Conservation (phyloP, 2,888 invertebrate genomes). For the Brenthis ino region DNA sequence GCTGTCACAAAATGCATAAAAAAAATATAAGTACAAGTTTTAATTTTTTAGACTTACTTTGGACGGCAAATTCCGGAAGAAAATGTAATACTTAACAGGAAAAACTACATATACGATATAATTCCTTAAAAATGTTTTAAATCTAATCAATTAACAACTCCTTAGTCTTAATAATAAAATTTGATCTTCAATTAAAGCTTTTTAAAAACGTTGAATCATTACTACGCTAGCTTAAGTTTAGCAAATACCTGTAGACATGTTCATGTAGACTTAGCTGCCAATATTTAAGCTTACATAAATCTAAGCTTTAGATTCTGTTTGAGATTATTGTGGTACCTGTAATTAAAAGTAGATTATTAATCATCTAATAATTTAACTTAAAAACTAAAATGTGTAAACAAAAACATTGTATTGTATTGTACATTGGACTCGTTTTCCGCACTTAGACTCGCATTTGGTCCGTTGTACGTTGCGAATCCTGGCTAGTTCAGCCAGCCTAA, state of each 20-base stretch:
- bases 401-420: too few species aligned
- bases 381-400: too few species aligned
- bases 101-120: neutral
- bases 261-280: slow-evolving; percentile 12
- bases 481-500: too few species aligned
- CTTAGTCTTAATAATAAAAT: slow-evolving; percentile 34
- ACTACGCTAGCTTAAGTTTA: slow-evolving; percentile 24
- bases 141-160: slow-evolving; percentile 13
- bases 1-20: neutral
- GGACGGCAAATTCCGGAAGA: slow-evolving; percentile 33
- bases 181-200: slow-evolving; percentile 46
- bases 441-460: too few species aligned
- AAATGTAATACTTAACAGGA: neutral
- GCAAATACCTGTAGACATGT: slow-evolving; percentile 31
- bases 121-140: slow-evolving; percentile 8
- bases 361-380: neutral
- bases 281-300: neutral
- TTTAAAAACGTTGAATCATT: slow-evolving; percentile 35
- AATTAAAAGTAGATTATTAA: slow-evolving; percentile 11
- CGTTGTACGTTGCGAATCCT: too few species aligned
- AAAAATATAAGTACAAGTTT: slow-evolving; percentile 6
- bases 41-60: slow-evolving; percentile 2
- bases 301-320: slow-evolving; percentile 12
- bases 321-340: slow-evolving; percentile 24
- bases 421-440: too few species aligned